phyloP scores from a whole-genome alignment of 2,113 vertebrate species.

The Chaenogobius annularis region DNA sequence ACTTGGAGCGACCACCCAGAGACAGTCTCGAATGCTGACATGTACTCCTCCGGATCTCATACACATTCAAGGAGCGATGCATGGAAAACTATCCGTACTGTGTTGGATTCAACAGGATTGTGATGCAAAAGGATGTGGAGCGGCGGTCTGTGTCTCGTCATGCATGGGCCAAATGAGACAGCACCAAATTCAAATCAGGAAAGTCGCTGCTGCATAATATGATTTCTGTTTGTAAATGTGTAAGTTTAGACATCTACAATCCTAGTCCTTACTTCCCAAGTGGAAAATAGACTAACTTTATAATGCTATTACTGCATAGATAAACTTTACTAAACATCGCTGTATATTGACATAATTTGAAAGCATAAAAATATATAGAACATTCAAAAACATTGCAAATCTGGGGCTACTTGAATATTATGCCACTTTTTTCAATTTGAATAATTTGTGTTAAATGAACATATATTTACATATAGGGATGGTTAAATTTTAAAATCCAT shows the following conservation, averaged over 20 bases:
- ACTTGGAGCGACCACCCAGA: slow-evolving; percentile 34
- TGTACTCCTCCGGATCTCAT: slow-evolving; percentile 25
- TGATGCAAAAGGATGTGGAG: slow-evolving; percentile 18
- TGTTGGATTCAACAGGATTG: slow-evolving; percentile 18
- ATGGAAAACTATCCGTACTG: slow-evolving; percentile 14
- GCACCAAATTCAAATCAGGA: slow-evolving; percentile 7
- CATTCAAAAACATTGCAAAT: too few species aligned
- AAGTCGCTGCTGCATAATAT: slow-evolving; percentile 7
- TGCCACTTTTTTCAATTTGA: too few species aligned
- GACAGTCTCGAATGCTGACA: slow-evolving; percentile 35
- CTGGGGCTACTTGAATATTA: too few species aligned
- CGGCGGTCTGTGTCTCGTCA: slow-evolving; percentile 22
- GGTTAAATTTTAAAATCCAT: too few species aligned
- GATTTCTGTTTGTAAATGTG: slow-evolving; percentile 1
- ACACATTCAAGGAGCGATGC: slow-evolving; percentile 16
- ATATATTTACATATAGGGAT: too few species aligned
- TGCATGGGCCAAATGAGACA: slow-evolving; percentile 26
- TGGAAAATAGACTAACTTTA: not conserved
- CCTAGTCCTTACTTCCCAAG: not conserved
- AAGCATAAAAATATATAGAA: too few species aligned
- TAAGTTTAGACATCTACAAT: not conserved
- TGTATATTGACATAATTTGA: not conserved
- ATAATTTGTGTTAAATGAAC: too few species aligned
- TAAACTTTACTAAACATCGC: not conserved
- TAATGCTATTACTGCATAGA: not conserved